Conservation (phyloP, 2,797 vertebrate genomes). For the Nothura maculosa region DNA sequence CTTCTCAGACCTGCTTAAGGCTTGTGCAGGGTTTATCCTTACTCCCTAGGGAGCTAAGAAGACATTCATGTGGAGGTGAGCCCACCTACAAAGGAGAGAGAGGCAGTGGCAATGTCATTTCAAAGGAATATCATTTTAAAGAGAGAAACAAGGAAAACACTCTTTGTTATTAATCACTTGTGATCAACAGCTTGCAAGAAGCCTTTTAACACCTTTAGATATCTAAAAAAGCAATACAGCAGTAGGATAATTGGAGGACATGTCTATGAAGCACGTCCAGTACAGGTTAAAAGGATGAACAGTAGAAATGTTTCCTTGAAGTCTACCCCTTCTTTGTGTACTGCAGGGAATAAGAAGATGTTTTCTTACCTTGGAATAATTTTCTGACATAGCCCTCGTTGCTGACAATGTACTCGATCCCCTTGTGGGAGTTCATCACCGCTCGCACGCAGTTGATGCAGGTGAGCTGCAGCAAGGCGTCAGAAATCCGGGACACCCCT, state of each 20-base stretch:
- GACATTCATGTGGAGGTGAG: not conserved
- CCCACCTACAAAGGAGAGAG: not conserved
- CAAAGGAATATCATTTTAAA: not conserved
- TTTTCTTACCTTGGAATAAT: constrained; percentile 91
- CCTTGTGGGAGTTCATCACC: constrained; percentile 93
- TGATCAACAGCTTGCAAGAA: not conserved
- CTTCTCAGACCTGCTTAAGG: fast-evolving
- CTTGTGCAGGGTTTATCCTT: not conserved
- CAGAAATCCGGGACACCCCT: constrained; percentile 92
- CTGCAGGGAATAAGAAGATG: not conserved
- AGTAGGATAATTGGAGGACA: not conserved
- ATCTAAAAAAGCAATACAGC: not conserved
- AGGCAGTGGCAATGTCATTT: not conserved
- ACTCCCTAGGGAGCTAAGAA: not conserved
- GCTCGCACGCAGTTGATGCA: constrained; percentile 95
- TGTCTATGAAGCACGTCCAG: not conserved
- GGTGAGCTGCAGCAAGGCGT: constrained; percentile 96
- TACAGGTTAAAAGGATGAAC: not conserved
- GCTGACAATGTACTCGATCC: constrained; percentile 95
- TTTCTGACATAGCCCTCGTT: constrained; percentile 96
- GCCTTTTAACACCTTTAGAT: not conserved
- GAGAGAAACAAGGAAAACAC: not conserved
- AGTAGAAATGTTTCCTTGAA: not conserved
- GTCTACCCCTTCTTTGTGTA: fast-evolving
- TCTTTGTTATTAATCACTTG: not conserved